Base-by-base conservation (phyloP, 2,797 vertebrate genomes). In the Miichthys miiuy region DNA sequence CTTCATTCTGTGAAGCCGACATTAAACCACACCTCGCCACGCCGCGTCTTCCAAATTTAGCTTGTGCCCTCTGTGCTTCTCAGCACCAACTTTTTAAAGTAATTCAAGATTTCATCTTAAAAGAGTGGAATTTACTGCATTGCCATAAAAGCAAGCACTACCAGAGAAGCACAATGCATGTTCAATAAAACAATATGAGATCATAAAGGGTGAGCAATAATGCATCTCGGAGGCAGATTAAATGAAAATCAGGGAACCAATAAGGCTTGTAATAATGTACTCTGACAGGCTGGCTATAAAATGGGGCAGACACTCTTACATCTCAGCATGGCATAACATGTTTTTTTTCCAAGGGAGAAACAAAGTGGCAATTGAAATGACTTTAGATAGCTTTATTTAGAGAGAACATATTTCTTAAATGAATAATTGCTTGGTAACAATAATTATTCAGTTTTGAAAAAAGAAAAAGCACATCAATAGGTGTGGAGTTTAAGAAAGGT, bases 151-250 rank as follows among this genome's bases (percentile, higher is more conserved):
- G 88, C 81, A 83, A 91, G 92, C 85, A 85, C 84, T 82, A 88
- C 92, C 88, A 81, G 89, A 94, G 91, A 94, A 89, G 93, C 92
- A 94, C 94, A 94, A 93, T 94, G 92, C 93, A 93, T 93, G 92
- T 94, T 94, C 94, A 94, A 94, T 96, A 95, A 96, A 96, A 95
- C 92, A 94, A 95, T 95, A 96, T 94, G 92, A 95, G 94, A 94
- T 93, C 94, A 94, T 96, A 95, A 95, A 95, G 83, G 89, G 79
- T 92, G 92, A 87, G 93, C 92, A 94, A 93, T 93, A 95, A 93
- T 93, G 95, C 93, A 92, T 95, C 91, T 90, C 85, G 30, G 89
- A 92, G 90, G 90, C 88, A 94, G 92, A 95, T 96, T 96, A 94
- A 94, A 96, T 94, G 93, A 94, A 95, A 95, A 95, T 96, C 95